Percentiles rank a stretch among this genome's conserved stretches.
Conservation (phyloP, 2,888 invertebrate species). For the Harpalus rubripes region DNA sequence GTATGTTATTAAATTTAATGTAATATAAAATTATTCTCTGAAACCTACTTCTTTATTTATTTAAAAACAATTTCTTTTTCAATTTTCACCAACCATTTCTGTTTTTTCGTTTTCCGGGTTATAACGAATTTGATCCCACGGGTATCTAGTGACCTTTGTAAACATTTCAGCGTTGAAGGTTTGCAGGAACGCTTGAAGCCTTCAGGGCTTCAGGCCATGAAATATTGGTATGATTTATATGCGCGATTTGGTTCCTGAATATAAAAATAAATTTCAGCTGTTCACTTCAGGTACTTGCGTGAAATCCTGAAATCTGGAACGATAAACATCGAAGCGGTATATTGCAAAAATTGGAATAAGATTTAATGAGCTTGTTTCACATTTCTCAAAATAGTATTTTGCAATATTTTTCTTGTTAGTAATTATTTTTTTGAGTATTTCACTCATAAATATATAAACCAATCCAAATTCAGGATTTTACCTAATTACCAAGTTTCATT, state of each 20-base stretch:
- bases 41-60: neutral
- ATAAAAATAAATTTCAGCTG: neutral
- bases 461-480: too few relatives aligned
- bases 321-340: neutral
- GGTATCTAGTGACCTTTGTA: neutral
- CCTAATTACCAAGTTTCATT: too few relatives aligned
- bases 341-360: too few relatives aligned
- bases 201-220: neutral
- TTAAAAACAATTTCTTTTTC: neutral
- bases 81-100: neutral
- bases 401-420: too few relatives aligned
- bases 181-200: neutral
- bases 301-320: neutral
- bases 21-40: neutral
- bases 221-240: neutral
- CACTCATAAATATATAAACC: too few relatives aligned
- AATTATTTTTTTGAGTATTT: too few relatives aligned
- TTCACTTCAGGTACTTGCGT: neutral
- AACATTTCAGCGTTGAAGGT: slow-evolving; percentile 1
- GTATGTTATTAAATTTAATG: neutral
- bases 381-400: too few relatives aligned
- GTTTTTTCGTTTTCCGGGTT: neutral
- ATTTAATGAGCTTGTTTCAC: too few relatives aligned
- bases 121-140: neutral
- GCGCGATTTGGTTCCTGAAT: neutral